Evolutionary conservation across 1,140 invertebrate species (phyloP), one percentile per base, ranked within the genome.

Genomic region (Ceratina australensis): DNA sequence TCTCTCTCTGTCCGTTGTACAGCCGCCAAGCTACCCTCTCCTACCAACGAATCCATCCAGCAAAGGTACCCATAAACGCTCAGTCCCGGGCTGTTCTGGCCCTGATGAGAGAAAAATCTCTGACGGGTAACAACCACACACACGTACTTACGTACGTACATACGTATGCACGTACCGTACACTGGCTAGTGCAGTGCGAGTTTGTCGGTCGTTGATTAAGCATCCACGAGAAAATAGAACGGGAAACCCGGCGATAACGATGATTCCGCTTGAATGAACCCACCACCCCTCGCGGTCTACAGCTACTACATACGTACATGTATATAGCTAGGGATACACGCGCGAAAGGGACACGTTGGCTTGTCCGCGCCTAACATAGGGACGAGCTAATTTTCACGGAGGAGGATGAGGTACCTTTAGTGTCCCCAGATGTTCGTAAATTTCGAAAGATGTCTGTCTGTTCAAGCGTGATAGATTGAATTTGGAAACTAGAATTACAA

Each of bases 51-150:
- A 76, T 68, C 76, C 83, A 74, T 86, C 78, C 71, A 66, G 77
- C 65, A 65, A 85, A 74, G 63, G 74, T 77, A 77, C 74, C 74
- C 74, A 77, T 77, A 77, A 77, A 77, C 74, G 74, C 74, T 77
- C 74, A 50, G 66, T 71, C 57, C 57, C 74, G 74, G 74, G 47
- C 74, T 76, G 65, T 76, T 76, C 74, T 69, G 74, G 66, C 54
- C 33, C 66, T 61, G 74, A 77, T 47, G 74, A 77, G 74, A 77
- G 74, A 77, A 77, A 77, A 77, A 77, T 77, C 74, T 77, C 26
- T 71, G 65, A 71, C 66, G 74, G 66, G 47, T 71, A 61, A 56
- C 57, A 77, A 77, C 74, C 74, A 42, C 66, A 71, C 73, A 50
- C 74, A n/a, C 52, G 52, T n/a, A 54, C 52, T 54, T 54, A n/a